Conservation (phyloP, 2,888 invertebrate species). For the Oligia strigilis region DNA sequence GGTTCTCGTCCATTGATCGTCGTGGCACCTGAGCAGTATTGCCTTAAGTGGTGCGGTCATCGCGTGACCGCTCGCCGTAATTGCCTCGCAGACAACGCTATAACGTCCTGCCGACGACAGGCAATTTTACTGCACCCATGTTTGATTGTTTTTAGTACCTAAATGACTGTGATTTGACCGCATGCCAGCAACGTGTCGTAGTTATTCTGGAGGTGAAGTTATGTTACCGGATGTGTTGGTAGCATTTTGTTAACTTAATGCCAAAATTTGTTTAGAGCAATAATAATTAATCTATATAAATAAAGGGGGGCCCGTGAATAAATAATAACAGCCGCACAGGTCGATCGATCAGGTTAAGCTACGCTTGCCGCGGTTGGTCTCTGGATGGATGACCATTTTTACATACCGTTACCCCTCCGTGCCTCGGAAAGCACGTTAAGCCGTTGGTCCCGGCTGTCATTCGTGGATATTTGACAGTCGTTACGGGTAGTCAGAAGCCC, state of each 20-base stretch:
- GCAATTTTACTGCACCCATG: constrained; percentile 51
- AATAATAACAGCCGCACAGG: too few relatives aligned
- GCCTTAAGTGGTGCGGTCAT: constrained; percentile 43
- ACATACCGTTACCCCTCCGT: too few relatives aligned
- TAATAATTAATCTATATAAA: too few relatives aligned
- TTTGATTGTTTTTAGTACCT: constrained; percentile 50
- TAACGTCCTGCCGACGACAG: constrained; percentile 36
- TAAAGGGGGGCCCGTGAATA: too few relatives aligned
- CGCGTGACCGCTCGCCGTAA: constrained; percentile 54
- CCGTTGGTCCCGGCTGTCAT: too few relatives aligned
- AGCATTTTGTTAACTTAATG: neutral
- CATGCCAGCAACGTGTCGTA: constrained; percentile 27
- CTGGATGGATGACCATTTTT: too few relatives aligned
- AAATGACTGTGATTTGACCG: constrained; percentile 47
- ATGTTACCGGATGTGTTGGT: neutral
- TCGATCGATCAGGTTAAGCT: too few relatives aligned
- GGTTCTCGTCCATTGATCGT: constrained; percentile 13
- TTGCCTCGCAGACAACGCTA: constrained; percentile 44
- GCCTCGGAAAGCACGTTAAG: too few relatives aligned
- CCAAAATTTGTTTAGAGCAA: neutral
- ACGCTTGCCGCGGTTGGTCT: too few relatives aligned
- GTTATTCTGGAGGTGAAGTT: constrained; percentile 1
- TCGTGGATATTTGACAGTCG: too few relatives aligned
- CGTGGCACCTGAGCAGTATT: constrained; percentile 47
- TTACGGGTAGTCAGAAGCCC: too few relatives aligned